Evolutionary conservation across 2,113 vertebrate species (phyloP).

Genomic region (Pachycephala philippinensis): DNA sequence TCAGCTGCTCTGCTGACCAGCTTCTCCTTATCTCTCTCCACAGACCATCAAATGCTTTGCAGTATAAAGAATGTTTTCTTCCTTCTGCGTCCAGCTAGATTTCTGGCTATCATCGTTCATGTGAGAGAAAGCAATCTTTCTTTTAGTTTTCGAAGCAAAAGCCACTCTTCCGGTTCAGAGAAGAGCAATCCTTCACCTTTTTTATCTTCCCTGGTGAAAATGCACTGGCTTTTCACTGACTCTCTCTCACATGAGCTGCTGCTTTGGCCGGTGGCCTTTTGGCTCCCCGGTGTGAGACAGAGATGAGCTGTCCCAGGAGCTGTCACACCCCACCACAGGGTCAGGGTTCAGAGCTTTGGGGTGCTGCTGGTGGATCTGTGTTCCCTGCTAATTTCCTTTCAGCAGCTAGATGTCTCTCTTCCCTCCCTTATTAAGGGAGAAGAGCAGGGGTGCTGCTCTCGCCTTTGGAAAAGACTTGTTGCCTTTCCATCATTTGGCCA

Average conservation of each 20-base stretch:
- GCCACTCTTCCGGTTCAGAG: not conserved
- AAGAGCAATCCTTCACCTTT: not conserved
- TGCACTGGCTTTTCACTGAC: not conserved
- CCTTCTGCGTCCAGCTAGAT: not conserved
- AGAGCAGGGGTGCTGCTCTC: not conserved
- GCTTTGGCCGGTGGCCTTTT: not conserved
- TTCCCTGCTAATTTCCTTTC: not conserved
- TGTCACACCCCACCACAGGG: accelerated
- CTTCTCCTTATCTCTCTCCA: not conserved
- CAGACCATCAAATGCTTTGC: not conserved
- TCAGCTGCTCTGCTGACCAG: not conserved
- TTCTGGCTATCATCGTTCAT: not conserved
- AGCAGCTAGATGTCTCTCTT: slow-evolving; percentile 63
- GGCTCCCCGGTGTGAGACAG: not conserved
- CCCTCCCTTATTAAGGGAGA: not conserved
- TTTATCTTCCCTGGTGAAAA: not conserved
- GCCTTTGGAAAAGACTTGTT: slow-evolving; percentile 19
- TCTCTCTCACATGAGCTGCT: not conserved
- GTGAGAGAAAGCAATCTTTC: not conserved
- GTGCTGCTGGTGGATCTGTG: not conserved
- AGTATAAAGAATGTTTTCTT: not conserved
- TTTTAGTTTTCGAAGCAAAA: not conserved
- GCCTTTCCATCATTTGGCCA: slow-evolving; percentile 11
- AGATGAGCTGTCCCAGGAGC: not conserved
- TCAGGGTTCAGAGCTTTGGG: not conserved